Base-by-base conservation (phyloP, 2,113 vertebrate genomes). In the Anser cygnoides region DNA sequence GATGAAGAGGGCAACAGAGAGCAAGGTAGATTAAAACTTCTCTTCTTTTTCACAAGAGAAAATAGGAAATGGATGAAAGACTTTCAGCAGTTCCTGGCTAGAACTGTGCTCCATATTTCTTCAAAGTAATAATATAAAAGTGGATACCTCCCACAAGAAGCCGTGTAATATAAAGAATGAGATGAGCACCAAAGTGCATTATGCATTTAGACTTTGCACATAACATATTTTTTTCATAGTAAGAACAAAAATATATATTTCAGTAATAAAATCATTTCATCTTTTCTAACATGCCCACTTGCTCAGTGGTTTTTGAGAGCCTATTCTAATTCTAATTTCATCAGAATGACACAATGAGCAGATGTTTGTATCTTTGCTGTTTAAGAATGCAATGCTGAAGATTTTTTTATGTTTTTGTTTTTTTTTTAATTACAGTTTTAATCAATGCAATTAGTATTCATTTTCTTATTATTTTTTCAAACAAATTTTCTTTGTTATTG, bases 91-190 rank as follows among this genome's bases (percentile, higher is more conserved):
- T 54, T 80, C 29, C 72, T 65, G 29, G 33, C 31, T 44, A 6
- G 25, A 75, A 59, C 5, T 0, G 0, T 49, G 26, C 8, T 67
- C 43, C 1, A 13, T 84, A 61, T 52, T 25, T 11, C 68, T n/a
- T 84, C 46, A 72, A 75, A 65, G 2, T 6, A 14, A 21, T 49
- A 55, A 37, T 18, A 37, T 4, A 75, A 29, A 68, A 70, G 6
- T 54, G 8, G 50, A 46, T 50, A 72, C 3, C 5, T 3, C 31
- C 26, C 5, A 10, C 35, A 68, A 54, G 11, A 14, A 55, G 39
- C 5, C 4, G 22, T 71, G 10, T 25, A 61, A 49, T 5, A 76
- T 11, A 73, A 81, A 79, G 25, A 58, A 80, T 50, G 6, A 72
- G 17, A 65, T 37, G 33, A 74, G 6, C 6, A 55, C n/a, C 25